These are phyloP conservation scores for Drosophila virilis DNA, from an alignment of 1,140 invertebrate species.

Conservation along the genomic window DNA sequence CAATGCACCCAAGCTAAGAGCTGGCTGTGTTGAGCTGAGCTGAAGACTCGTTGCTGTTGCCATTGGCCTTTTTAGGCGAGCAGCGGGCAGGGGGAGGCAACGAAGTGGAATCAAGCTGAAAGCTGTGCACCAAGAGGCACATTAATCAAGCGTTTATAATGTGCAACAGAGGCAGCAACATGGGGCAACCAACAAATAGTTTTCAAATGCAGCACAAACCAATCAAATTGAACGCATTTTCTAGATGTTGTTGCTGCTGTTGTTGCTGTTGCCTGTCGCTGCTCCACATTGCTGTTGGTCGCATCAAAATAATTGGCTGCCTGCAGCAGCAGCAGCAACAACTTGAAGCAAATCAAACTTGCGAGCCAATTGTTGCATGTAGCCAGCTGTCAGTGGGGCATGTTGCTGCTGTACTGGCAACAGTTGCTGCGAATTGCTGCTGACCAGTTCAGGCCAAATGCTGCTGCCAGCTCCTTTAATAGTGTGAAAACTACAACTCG, in stretches of 20 bases:
- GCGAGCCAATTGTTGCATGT: slow-evolving; percentile 61
- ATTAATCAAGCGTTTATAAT: slow-evolving; percentile 53
- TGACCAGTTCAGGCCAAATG: slow-evolving; percentile 32
- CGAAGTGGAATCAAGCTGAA: background rate
- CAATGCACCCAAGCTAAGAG: background rate
- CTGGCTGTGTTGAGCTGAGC: background rate
- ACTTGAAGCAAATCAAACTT: slow-evolving; percentile 52
- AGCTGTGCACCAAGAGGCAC: slow-evolving; percentile 12
- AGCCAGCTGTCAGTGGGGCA: slow-evolving; percentile 25
- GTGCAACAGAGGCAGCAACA: slow-evolving; percentile 36
- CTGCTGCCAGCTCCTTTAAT: slow-evolving; percentile 32
- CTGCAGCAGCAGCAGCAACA: slow-evolving; percentile 43
- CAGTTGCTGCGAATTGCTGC: slow-evolving; percentile 10
- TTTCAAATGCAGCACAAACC: slow-evolving; percentile 71
- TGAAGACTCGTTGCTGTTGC: slow-evolving; percentile 24
- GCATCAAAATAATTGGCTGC: slow-evolving; percentile 75
- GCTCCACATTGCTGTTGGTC: slow-evolving; percentile 70
- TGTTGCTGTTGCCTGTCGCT: slow-evolving; percentile 43
- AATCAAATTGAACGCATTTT: slow-evolving; percentile 76
- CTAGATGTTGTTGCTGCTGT: slow-evolving; percentile 26
- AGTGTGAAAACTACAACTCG: slow-evolving; percentile 60
- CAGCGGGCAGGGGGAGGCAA: background rate
- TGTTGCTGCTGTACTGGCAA: slow-evolving; percentile 26
- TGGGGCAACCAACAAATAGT: slow-evolving; percentile 65
- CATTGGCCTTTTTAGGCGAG: slow-evolving; percentile 37